A percentile compares a stretch with the other conserved stretches of the same genome.
Evolutionary conservation across 2,113 vertebrate genomes (phyloP).

Genomic region (Etheostoma spectabile): DNA sequence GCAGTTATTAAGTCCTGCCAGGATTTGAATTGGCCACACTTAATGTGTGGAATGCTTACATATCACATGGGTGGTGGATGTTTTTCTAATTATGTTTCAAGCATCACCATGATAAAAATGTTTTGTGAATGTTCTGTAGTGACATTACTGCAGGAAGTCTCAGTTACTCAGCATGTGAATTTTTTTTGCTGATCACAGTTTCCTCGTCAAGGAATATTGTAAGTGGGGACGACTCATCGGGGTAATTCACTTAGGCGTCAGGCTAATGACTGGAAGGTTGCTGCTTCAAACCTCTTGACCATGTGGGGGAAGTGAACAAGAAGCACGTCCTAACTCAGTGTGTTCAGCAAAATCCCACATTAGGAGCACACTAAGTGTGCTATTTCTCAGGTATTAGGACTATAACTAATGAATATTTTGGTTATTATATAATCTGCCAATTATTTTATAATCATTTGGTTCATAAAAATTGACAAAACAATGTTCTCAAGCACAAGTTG

Average conservation of each 20-base stretch:
- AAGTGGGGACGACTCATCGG: background rate
- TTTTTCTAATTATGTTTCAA: background rate
- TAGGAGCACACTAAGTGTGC: background rate
- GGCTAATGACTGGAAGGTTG: conserved; percentile 19
- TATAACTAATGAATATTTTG: background rate
- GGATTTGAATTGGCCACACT: background rate
- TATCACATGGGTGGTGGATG: background rate
- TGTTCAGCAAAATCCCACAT: background rate
- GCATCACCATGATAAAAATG: no score
- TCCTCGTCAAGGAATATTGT: background rate
- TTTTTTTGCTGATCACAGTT: background rate
- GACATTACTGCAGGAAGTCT: background rate
- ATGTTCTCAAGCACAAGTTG: background rate
- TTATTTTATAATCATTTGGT: background rate
- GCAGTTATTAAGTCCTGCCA: background rate
- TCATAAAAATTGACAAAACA: background rate
- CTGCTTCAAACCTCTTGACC: background rate
- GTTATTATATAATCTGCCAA: no score
- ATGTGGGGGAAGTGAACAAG: background rate
- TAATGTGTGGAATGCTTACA: background rate
- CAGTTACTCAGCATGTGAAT: no score
- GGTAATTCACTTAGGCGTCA: conserved; percentile 23
- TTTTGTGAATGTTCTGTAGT: background rate
- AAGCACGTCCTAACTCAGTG: background rate
- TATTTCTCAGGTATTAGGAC: background rate